These are phyloP conservation scores for Drosophila orena DNA, from an alignment of 1,140 invertebrate species.

Conservation along the genomic window DNA sequence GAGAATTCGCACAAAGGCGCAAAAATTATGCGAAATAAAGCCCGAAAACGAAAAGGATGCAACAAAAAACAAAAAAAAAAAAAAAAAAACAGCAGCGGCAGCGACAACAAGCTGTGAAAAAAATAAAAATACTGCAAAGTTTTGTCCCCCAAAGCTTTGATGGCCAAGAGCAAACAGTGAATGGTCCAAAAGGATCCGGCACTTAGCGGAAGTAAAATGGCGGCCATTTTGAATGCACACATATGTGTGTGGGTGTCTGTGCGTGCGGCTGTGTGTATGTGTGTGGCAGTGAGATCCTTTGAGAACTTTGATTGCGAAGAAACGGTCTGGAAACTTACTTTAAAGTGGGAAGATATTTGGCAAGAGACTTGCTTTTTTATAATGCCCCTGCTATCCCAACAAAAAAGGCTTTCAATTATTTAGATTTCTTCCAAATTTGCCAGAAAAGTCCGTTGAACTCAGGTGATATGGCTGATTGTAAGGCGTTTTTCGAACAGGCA, in stretches of 20 bases:
- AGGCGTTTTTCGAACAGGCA: conserved; percentile 4
- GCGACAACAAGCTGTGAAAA: conserved; percentile 33
- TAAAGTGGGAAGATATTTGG: neutral
- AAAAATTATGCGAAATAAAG: conserved; percentile 77
- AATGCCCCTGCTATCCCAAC: too few species aligned
- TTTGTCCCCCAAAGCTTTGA: conserved; percentile 50
- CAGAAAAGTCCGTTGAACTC: neutral
- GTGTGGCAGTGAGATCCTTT: conserved; percentile 11
- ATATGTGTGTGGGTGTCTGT: neutral
- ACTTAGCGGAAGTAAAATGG: conserved; percentile 49
- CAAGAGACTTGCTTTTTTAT: too few species aligned
- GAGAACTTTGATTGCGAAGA: conserved; percentile 28
- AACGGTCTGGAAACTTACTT: conserved; percentile 8
- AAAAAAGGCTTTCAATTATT: neutral
- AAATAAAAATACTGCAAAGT: conserved; percentile 33
- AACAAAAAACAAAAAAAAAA: conserved; percentile 13
- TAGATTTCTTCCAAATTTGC: neutral
- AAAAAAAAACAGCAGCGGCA: conserved; percentile 4
- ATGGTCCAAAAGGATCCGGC: conserved; percentile 40
- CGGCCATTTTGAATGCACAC: conserved; percentile 46
- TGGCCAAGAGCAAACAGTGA: conserved; percentile 61
- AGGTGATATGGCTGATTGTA: neutral
- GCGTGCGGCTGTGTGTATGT: neutral
- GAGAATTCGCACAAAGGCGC: conserved; percentile 43
- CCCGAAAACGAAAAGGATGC: conserved; percentile 26